Percentiles rank a stretch among this genome's conserved stretches.
These are phyloP conservation scores for Drosophila nannoptera DNA, from an alignment of 1,140 invertebrate species.

Conservation along the genomic window DNA sequence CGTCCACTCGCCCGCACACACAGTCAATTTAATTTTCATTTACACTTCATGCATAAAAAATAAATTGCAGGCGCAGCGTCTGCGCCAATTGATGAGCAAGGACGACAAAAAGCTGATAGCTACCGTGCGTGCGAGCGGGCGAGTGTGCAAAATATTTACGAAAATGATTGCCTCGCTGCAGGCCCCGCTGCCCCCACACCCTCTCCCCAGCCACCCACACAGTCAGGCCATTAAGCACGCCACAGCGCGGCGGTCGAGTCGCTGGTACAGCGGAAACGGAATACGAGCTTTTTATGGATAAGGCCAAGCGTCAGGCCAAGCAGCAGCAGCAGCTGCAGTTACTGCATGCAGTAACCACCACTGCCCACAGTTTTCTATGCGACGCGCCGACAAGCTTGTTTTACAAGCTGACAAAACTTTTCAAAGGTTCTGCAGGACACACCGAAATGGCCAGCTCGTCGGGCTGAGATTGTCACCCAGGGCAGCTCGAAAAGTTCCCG, in stretches of 20 bases:
- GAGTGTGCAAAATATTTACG: slow-evolving; percentile 53
- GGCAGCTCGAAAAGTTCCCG: too few relatives aligned
- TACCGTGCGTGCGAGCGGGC: not conserved
- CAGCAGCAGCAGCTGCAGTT: not conserved
- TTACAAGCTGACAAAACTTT: slow-evolving; percentile 6
- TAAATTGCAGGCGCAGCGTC: slow-evolving; percentile 49
- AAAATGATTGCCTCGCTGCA: slow-evolving; percentile 49
- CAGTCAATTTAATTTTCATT: slow-evolving; percentile 75
- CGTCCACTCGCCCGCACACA: slow-evolving; percentile 53
- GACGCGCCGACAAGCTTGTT: slow-evolving; percentile 5
- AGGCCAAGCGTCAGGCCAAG: not conserved
- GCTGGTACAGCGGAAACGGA: slow-evolving; percentile 37
- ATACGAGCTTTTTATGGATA: slow-evolving; percentile 26
- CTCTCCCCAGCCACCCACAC: slow-evolving; percentile 15
- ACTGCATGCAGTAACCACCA: not conserved
- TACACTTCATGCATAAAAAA: slow-evolving; percentile 71
- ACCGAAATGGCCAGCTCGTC: not conserved
- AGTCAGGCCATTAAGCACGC: slow-evolving; percentile 60
- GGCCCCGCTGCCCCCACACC: not conserved
- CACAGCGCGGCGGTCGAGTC: slow-evolving; percentile 29
- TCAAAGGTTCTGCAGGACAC: not conserved
- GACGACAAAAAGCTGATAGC: slow-evolving; percentile 30
- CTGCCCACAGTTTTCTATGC: not conserved
- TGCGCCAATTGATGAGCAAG: slow-evolving; percentile 60
- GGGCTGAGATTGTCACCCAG: too few relatives aligned